These are phyloP conservation scores for Montipora foliosa DNA, from an alignment of 64 coral and sea anemone genomes.

Conservation along the genomic window DNA sequence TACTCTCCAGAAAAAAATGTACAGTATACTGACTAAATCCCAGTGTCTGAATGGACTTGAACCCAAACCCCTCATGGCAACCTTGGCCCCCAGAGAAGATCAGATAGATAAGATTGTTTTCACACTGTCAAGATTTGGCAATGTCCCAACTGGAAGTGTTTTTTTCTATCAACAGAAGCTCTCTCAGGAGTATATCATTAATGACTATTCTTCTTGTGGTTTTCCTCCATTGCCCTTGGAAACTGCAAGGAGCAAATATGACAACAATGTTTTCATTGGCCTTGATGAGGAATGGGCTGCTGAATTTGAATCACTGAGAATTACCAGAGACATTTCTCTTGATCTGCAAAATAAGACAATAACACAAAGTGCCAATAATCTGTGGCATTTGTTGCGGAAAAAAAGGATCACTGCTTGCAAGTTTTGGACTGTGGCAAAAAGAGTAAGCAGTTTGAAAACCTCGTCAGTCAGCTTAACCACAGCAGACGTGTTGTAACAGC, in stretches of 20 bases:
- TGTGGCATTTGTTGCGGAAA: slow-evolving; percentile 41
- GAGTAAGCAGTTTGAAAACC: slow-evolving; percentile 56
- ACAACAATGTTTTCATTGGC: slow-evolving; percentile 27
- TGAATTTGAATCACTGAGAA: neutral
- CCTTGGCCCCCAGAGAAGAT: no score
- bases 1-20: no score
- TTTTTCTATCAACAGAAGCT: slow-evolving; percentile 73
- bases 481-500: slow-evolving; percentile 38
- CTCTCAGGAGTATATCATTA: slow-evolving; percentile 64
- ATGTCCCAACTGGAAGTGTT: slow-evolving; percentile 42
- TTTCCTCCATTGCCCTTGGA: slow-evolving; percentile 59
- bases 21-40: no score
- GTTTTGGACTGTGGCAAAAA: slow-evolving; percentile 68
- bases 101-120: neutral
- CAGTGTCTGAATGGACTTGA: no score
- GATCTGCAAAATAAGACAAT: slow-evolving; percentile 33
- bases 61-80: no score
- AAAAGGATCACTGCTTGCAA: slow-evolving; percentile 72
- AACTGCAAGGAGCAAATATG: slow-evolving; percentile 21
- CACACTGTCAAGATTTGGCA: slow-evolving; percentile 39
- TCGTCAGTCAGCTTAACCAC: slow-evolving; percentile 46
- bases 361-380: slow-evolving; percentile 41
- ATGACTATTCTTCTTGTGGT: slow-evolving; percentile 44
- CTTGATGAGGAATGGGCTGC: neutral
- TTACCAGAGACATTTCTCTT: slow-evolving; percentile 31